phyloP scores from a whole-genome alignment of 2,113 vertebrate species.

The Sterrhoptilus dennistouni region DNA sequence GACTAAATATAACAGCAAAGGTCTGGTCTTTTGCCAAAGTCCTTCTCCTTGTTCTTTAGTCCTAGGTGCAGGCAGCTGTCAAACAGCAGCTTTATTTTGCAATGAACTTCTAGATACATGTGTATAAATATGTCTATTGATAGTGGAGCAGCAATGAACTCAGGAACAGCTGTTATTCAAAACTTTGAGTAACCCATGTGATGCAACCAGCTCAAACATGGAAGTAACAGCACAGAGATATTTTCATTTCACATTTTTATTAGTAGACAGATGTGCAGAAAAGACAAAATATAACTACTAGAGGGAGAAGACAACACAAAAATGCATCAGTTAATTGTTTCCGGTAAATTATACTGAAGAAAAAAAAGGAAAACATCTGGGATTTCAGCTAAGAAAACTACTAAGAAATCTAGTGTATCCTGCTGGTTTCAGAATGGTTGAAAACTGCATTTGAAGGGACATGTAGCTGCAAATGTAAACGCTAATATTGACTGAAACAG shows the following conservation, averaged over 20 bases:
- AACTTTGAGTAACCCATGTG: not conserved
- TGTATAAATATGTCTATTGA: not conserved
- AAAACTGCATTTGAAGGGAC: conserved; percentile 73
- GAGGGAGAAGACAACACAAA: conserved; percentile 77
- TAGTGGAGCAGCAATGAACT: not conserved
- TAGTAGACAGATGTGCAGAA: conserved; percentile 82
- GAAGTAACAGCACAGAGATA: conserved; percentile 48
- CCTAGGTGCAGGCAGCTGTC: not conserved
- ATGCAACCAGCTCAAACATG: not conserved
- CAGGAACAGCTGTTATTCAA: not conserved
- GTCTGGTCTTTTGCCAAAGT: not conserved
- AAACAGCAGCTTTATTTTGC: not conserved
- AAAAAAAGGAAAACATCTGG: conserved; percentile 54
- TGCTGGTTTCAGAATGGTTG: conserved; percentile 78
- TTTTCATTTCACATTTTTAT: conserved; percentile 83
- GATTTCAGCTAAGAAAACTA: conserved; percentile 73
- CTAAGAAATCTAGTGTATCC: conserved; percentile 69
- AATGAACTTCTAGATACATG: not conserved
- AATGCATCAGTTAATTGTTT: conserved; percentile 74
- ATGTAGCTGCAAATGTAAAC: conserved; percentile 71
- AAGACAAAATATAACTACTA: conserved; percentile 80
- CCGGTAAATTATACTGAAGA: conserved; percentile 75
- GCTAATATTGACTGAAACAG: conserved; percentile 29
- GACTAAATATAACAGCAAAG: not conserved
- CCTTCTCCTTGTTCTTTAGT: not conserved